Conservation (phyloP, 2,113 vertebrate species). For the Psilopsiagon aurifrons region DNA sequence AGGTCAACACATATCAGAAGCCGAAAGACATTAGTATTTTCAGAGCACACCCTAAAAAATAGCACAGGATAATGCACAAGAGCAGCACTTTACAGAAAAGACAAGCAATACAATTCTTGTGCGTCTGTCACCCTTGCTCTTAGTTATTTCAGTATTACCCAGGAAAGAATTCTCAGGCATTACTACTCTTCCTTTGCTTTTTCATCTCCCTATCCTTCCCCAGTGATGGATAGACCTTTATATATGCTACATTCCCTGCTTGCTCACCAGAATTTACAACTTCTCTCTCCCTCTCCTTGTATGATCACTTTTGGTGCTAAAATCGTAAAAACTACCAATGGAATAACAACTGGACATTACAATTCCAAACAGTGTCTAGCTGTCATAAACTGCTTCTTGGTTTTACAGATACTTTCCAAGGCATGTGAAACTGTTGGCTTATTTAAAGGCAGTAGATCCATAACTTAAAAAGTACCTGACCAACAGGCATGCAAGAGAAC, state of each 20-base stretch:
- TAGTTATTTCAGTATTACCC: neutral
- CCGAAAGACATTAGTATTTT: neutral
- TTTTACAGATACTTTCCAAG: neutral
- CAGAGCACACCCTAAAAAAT: neutral
- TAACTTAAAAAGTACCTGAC: neutral
- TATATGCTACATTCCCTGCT: neutral
- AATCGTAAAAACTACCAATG: neutral
- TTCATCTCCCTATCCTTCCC: neutral
- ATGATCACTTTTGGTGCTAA: neutral
- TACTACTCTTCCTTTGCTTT: neutral
- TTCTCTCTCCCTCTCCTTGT: neutral
- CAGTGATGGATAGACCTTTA: neutral
- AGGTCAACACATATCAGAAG: neutral
- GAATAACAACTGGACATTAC: neutral
- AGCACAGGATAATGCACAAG: fast-evolving
- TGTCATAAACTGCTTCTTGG: neutral
- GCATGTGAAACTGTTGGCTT: neutral
- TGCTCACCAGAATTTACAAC: neutral
- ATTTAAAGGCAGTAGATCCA: neutral
- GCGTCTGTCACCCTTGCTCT: fast-evolving
- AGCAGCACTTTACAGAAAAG: neutral
- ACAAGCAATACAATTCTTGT: neutral
- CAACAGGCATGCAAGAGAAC: neutral
- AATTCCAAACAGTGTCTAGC: neutral
- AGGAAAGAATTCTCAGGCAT: neutral